Evolutionary conservation across 1,140 invertebrate genomes (phyloP), one percentile per base, ranked within the genome.

Genomic region (Chrysoperla carnea): DNA sequence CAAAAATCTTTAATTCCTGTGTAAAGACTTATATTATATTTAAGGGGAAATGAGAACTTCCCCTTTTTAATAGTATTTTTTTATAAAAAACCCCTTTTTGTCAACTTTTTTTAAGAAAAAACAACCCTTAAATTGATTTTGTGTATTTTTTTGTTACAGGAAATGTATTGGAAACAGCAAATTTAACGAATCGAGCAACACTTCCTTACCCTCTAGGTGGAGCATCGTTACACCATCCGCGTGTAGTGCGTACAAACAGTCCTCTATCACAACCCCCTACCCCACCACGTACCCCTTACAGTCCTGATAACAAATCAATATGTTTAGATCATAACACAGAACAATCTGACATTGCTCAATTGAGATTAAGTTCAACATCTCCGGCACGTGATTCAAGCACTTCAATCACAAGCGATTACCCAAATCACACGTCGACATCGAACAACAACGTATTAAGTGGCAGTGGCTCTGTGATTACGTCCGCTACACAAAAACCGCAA

Each of bases 181-280:
- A 23, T 23, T 23, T 23, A 23, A 23, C 17, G 5, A 23, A 23
- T 23, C 2, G 17, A 23, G 17, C 17, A 5, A 2, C 17, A 23
- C 17, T 23, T 3, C 17, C 17, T 5, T 23, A 3, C 17, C 17
- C 17, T 2, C 5, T 23, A 23, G 17, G 17, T 23, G 17, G 17
- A 23, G 17, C 5, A 3, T 23, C 17, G 17, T 23, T 23, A 23
- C 17, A 23, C 5, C 17, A 23, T 33, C 41, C 8, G 8, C 12
- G 47, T 38, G 38, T 31, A 31, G 28, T 39, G 40, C 14, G 37
- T 27, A 17, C 43, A 39, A n/a, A 23, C 23, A 50, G 50, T 6
- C 54, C 57, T 11, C 52, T 54, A 6, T 49, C 46, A n/a, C 56
- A 60, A 46, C 59, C 59, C 1, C 59, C 59, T 4, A 61, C 59